These are phyloP conservation scores for Hemiprocne comata DNA, from an alignment of 2,113 vertebrate genomes.

Conservation along the genomic window DNA sequence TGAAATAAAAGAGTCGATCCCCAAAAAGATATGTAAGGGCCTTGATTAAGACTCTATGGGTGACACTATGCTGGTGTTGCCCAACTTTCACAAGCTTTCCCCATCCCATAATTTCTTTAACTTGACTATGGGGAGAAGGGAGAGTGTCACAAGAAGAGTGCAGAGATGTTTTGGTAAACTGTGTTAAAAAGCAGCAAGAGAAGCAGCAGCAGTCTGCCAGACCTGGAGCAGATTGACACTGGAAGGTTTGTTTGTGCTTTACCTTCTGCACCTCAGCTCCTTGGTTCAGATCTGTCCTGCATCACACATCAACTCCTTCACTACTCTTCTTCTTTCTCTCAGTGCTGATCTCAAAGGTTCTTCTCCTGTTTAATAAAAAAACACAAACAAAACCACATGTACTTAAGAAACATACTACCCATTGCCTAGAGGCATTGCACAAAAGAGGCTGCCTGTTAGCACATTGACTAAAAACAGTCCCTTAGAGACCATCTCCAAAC, in stretches of 20 bases:
- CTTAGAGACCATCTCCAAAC: not conserved
- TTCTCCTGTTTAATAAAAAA: not conserved
- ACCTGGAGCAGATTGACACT: not conserved
- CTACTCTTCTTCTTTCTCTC: not conserved
- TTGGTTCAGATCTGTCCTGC: not conserved
- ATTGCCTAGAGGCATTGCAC: not conserved
- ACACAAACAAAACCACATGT: not conserved
- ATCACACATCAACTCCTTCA: not conserved
- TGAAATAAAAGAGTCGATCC: not conserved
- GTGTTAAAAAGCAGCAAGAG: not conserved
- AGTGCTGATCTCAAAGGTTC: not conserved
- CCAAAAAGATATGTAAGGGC: not conserved
- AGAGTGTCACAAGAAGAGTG: not conserved
- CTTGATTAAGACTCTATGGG: not conserved
- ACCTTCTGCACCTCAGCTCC: conserved; percentile 1
- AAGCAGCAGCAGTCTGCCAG: not conserved
- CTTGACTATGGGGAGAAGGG: not conserved
- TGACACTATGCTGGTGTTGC: not conserved
- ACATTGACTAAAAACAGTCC: not conserved
- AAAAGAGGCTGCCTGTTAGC: not conserved
- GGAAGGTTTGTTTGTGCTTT: not conserved
- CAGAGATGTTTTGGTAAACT: not conserved
- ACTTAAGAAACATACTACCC: not conserved
- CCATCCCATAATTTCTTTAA: not conserved
- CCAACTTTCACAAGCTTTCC: not conserved